Evolutionary conservation across 1,140 invertebrate species (phyloP).

Genomic region (Drosophila yakuba): DNA sequence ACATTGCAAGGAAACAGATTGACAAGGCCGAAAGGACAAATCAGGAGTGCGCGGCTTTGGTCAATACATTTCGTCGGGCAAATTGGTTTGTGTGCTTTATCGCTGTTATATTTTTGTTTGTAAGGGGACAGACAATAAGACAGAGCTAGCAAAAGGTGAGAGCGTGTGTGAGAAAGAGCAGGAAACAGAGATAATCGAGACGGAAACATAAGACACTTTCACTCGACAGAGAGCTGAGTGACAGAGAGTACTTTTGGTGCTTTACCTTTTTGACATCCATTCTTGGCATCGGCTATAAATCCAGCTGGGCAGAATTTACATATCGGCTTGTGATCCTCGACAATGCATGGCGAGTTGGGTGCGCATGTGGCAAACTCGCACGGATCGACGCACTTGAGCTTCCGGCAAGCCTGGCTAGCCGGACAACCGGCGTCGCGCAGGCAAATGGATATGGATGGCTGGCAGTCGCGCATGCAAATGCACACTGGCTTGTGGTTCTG

Average conservation of each 20-base stretch:
- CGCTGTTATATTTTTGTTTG: slow-evolving; percentile 16
- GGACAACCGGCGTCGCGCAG: slow-evolving; percentile 95
- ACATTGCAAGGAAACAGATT: slow-evolving; percentile 46
- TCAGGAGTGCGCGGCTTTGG: slow-evolving; percentile 20
- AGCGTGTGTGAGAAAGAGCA: slow-evolving; percentile 70
- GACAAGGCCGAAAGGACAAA: slow-evolving; percentile 29
- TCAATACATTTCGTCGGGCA: slow-evolving; percentile 50
- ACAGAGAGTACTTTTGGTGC: slow-evolving; percentile 72
- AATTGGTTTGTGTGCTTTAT: slow-evolving; percentile 26
- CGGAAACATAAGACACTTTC: slow-evolving; percentile 74
- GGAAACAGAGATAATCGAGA: slow-evolving; percentile 76
- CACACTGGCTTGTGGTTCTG: slow-evolving; percentile 93
- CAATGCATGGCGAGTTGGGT: slow-evolving; percentile 93
- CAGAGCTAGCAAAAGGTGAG: slow-evolving; percentile 76
- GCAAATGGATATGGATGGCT: slow-evolving; percentile 93
- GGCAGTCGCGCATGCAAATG: slow-evolving; percentile 94
- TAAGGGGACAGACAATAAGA: slow-evolving; percentile 68
- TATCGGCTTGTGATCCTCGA: slow-evolving; percentile 95
- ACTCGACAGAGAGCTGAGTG: slow-evolving; percentile 67
- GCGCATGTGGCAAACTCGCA: slow-evolving; percentile 92
- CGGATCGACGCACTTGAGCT: slow-evolving; percentile 95
- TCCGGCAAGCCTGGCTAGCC: slow-evolving; percentile 92
- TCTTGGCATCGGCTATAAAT: slow-evolving; percentile 94
- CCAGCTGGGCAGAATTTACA: slow-evolving; percentile 97
- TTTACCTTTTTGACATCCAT: slow-evolving; percentile 97